Conservation (phyloP, 2,888 invertebrate species). For the Calameuta idolon region DNA sequence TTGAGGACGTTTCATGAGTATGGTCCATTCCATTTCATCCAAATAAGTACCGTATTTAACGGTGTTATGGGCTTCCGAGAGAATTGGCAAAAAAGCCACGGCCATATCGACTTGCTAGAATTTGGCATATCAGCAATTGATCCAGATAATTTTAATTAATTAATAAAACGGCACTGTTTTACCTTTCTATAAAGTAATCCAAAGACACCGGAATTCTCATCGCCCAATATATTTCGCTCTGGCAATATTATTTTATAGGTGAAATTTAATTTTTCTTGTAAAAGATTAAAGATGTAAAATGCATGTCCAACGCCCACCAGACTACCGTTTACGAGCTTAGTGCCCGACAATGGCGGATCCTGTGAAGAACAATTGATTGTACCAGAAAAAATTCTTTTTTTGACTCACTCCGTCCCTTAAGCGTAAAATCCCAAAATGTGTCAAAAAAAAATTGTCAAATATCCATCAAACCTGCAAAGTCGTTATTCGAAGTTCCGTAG, state of each 20-base stretch:
- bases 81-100: slow-evolving; percentile 80
- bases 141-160: not conserved
- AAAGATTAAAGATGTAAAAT: slow-evolving; percentile 77
- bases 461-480: slow-evolving; percentile 1
- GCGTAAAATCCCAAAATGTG: not conserved
- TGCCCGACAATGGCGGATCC: slow-evolving; percentile 63
- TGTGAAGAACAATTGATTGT: slow-evolving; percentile 23
- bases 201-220: slow-evolving; percentile 72
- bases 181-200: slow-evolving; percentile 74
- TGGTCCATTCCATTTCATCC: slow-evolving; percentile 83
- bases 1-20: slow-evolving; percentile 82
- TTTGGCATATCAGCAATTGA: not conserved
- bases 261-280: slow-evolving; percentile 79
- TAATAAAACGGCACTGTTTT: slow-evolving; percentile 36
- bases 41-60: slow-evolving; percentile 75
- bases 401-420: not conserved
- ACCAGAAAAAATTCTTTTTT: not conserved
- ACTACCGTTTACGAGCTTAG: slow-evolving; percentile 68
- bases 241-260: slow-evolving; percentile 79
- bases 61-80: slow-evolving; percentile 71
- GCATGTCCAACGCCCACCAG: slow-evolving; percentile 77
- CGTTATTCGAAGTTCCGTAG: not conserved
- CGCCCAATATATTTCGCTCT: slow-evolving; percentile 73
- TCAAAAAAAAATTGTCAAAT: not conserved
- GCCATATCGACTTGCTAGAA: slow-evolving; percentile 80